Percentiles rank a stretch among this genome's conserved stretches.
These are phyloP conservation scores for Onychomys leucogaster DNA, from an alignment of 2,797 vertebrate species.

Conservation along the genomic window DNA sequence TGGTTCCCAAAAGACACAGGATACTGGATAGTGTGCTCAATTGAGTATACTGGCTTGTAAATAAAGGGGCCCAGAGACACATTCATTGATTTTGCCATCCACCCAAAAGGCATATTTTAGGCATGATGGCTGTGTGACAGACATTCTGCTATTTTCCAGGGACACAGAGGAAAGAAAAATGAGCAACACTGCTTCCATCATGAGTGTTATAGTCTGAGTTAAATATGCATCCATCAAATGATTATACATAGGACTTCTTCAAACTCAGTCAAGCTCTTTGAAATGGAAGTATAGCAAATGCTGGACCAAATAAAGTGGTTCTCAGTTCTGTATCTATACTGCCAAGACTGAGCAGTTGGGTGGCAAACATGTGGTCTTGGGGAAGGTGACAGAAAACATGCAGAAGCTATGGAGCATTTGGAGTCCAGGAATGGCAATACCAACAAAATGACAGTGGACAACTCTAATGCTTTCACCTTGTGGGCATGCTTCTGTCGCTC, in stretches of 20 bases:
- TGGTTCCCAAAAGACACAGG: background rate
- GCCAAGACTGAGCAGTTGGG: background rate
- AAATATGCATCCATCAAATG: slow-evolving; percentile 64
- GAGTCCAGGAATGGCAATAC: background rate
- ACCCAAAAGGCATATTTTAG: background rate
- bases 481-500: background rate
- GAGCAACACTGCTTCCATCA: background rate
- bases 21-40: background rate
- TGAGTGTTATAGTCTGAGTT: slow-evolving; percentile 42
- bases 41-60: background rate
- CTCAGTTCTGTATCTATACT: background rate
- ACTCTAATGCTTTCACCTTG: background rate
- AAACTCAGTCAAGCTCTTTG: slow-evolving; percentile 52
- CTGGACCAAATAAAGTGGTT: background rate
- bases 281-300: background rate
- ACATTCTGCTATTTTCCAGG: background rate
- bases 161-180: background rate
- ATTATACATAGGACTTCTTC: slow-evolving; percentile 63
- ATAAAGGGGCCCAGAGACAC: background rate
- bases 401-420: background rate
- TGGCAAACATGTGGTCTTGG: background rate
- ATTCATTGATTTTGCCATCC: slow-evolving; percentile 11
- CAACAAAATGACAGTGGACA: background rate
- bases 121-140: background rate
- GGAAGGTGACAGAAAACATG: background rate